A percentile compares a stretch with the other conserved stretches of the same genome.
Evolutionary conservation across 92 coral and sea anemone genomes (phyloP).

Genomic region (Phenganax stokvisi): DNA sequence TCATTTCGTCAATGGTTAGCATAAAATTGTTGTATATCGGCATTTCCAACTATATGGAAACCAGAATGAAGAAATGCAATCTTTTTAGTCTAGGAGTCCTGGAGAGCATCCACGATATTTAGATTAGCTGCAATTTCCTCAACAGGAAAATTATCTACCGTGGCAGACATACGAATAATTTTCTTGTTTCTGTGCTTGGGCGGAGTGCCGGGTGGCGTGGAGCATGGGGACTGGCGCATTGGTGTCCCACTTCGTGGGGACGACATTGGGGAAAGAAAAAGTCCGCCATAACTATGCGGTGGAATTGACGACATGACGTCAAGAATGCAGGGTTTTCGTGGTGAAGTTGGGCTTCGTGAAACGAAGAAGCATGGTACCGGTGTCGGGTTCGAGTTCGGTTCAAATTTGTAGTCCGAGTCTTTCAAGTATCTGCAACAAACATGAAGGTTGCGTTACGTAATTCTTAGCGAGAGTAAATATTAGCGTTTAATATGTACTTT

Average conservation of each 20-base stretch:
- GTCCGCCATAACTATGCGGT: slow-evolving; percentile 75
- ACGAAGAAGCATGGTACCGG: slow-evolving; percentile 89
- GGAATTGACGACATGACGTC: slow-evolving; percentile 80
- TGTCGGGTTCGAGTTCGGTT: slow-evolving; percentile 69
- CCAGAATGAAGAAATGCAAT: neutral
- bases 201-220: slow-evolving; percentile 23
- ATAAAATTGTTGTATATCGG: too few species aligned
- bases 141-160: slow-evolving; percentile 24
- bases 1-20: too few species aligned
- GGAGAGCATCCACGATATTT: slow-evolving; percentile 16
- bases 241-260: slow-evolving; percentile 54
- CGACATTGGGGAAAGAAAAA: slow-evolving; percentile 78
- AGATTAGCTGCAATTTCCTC: slow-evolving; percentile 27
- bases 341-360: slow-evolving; percentile 53
- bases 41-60: too few species aligned
- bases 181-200: slow-evolving; percentile 25
- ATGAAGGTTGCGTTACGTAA: too few species aligned
- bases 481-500: neutral
- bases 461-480: neutral
- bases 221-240: slow-evolving; percentile 21
- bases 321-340: slow-evolving; percentile 58
- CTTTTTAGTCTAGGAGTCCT: slow-evolving; percentile 9
- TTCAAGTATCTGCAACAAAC: slow-evolving; percentile 56
- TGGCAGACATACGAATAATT: slow-evolving; percentile 31
- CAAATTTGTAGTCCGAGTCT: slow-evolving; percentile 63